phyloP scores from a whole-genome alignment of 2,888 invertebrate species.

The Cryptocephalus primarius region DNA sequence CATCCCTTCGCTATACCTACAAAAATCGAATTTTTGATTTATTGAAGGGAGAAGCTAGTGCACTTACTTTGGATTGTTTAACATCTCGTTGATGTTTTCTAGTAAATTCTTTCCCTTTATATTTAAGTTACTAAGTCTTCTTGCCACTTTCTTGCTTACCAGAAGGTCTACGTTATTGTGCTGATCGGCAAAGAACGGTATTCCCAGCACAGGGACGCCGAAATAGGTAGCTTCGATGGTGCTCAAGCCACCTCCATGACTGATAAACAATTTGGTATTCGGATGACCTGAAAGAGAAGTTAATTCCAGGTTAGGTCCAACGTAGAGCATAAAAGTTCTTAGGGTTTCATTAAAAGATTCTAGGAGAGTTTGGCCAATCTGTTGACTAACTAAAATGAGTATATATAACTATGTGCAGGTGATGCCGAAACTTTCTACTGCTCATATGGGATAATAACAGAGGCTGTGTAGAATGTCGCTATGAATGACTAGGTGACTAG shows the following conservation, averaged over 20 bases:
- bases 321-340: not conserved
- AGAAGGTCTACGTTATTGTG: conserved; percentile 22
- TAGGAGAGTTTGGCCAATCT: not conserved
- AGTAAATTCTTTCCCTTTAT: conserved; percentile 15
- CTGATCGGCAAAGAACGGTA: conserved; percentile 19
- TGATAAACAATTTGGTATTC: conserved; percentile 19
- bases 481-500: too few species aligned
- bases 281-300: conserved; percentile 14
- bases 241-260: conserved; percentile 19
- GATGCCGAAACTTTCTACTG: not conserved
- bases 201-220: conserved; percentile 17
- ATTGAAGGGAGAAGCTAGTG: not conserved
- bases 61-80: conserved; percentile 17
- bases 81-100: conserved; percentile 13
- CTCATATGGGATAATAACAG: too few species aligned
- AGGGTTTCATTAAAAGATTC: not conserved
- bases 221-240: conserved; percentile 18
- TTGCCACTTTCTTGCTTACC: conserved; percentile 18
- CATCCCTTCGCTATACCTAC: conserved; percentile 12
- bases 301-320: not conserved
- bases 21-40: conserved; percentile 2
- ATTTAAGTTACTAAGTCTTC: conserved; percentile 14
- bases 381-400: not conserved
- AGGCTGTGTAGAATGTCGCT: too few species aligned
- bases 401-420: too few species aligned